Evolutionary conservation across 2,888 invertebrate species (phyloP), one percentile per base, ranked within the genome.

Genomic region (Catotricha subobsoleta): DNA sequence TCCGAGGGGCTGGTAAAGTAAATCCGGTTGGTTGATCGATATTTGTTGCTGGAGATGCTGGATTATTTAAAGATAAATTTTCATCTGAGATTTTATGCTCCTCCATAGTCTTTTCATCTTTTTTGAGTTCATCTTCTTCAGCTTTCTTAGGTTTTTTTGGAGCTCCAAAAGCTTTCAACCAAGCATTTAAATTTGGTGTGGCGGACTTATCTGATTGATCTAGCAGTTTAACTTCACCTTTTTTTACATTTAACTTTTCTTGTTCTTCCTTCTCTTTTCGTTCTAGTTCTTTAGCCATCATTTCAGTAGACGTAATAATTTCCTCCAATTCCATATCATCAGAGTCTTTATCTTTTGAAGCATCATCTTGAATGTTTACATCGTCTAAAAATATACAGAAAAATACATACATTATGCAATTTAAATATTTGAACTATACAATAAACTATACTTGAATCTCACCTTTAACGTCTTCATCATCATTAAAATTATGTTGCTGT

Each of bases 111-210:
- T 36, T 36, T 10, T 25, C 10, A 6, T 8, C 25, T 39, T 36
- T 42, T 2, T n/a, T 42, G 23, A 59, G 62, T 3, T 69, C 67
- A 19, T 60, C 54, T 19, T 69, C 67, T 12, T 75, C 74, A 1
- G 62, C 54, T 56, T 76, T 81, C 55, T 79, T 80, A 36, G 67
- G 56, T 45, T 72, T 70, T 61, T 86, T 86, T 1, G 88, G 87
- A 1, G 81, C 80, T 9, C 88, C 87, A 56, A 90, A 88, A 0
- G 88, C 88, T 61, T 86, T 87, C 47, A 88, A 83, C 88, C 88
- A 90, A 21, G 86, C 88, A 55, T 84, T 87, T 42, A 86, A 66
- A 62, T 88, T 86, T 1, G 88, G 87, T 27, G 82, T 81, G 15
- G 80, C 78, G 56, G 77, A 78, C 51, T 74, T 69, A 55, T 53